These are phyloP conservation scores for Palythoa caribaeorum DNA, from an alignment of 92 coral and sea anemone genomes.

Conservation along the genomic window DNA sequence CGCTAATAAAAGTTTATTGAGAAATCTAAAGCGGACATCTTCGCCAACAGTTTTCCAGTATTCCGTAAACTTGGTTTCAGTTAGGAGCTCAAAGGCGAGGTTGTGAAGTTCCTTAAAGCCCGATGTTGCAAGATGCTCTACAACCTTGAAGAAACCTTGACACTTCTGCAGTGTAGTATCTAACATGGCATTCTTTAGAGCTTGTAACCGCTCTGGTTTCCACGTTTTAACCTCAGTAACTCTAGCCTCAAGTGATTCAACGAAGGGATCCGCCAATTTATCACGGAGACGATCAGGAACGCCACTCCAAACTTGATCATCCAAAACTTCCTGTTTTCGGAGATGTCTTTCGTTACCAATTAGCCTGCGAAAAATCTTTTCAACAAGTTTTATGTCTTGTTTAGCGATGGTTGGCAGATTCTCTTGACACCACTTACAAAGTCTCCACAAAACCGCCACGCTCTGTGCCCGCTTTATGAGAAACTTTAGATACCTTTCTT, in stretches of 20 bases:
- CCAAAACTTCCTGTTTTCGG: slow-evolving; percentile 57
- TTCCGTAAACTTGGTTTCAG: neutral
- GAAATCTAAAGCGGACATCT: neutral
- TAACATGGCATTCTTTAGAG: slow-evolving; percentile 31
- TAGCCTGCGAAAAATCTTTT: slow-evolving; percentile 14
- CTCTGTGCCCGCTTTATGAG: neutral
- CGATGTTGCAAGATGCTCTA: neutral
- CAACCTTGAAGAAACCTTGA: slow-evolving; percentile 17
- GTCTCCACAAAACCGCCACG: slow-evolving; percentile 18
- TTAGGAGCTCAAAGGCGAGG: slow-evolving; percentile 12
- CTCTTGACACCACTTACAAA: slow-evolving; percentile 20
- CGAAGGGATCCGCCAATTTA: slow-evolving; percentile 55
- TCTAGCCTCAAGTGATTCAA: slow-evolving; percentile 40
- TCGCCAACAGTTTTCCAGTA: slow-evolving; percentile 30
- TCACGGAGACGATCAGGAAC: slow-evolving; percentile 59
- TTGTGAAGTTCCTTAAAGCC: slow-evolving; percentile 20
- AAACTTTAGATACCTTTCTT: neutral
- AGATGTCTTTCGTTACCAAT: neutral
- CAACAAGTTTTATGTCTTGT: slow-evolving; percentile 6
- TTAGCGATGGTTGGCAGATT: slow-evolving; percentile 1
- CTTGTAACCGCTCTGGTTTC: slow-evolving; percentile 19
- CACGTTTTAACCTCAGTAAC: slow-evolving; percentile 8
- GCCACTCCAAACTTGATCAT: slow-evolving; percentile 55
- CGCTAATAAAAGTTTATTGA: neutral
- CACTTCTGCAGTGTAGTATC: slow-evolving; percentile 55